Percentiles rank a stretch among this genome's conserved stretches.
phyloP scores from a whole-genome alignment of 1,140 invertebrate genomes.

The Magallana ariakensis region DNA sequence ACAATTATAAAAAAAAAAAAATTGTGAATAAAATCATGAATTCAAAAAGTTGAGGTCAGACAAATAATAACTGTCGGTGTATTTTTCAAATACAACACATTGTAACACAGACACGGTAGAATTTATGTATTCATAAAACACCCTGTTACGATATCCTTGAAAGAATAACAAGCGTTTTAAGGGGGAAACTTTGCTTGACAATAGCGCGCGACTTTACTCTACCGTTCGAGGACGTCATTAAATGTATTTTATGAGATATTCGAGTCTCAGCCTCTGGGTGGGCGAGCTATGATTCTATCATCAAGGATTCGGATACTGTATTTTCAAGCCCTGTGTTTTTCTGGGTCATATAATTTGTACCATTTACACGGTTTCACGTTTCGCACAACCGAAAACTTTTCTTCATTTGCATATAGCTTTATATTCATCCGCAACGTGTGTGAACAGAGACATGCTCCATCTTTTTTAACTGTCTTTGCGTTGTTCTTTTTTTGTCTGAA shows the following conservation, averaged over 20 bases:
- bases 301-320: slow-evolving; percentile 42
- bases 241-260: slow-evolving; percentile 44
- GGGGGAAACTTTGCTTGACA: slow-evolving; percentile 2
- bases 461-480: neutral
- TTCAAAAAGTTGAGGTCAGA: neutral
- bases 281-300: slow-evolving; percentile 47
- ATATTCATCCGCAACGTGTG: neutral
- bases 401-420: slow-evolving; percentile 18
- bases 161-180: slow-evolving; percentile 22
- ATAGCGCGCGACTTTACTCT: slow-evolving; percentile 28
- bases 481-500: neutral
- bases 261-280: slow-evolving; percentile 42
- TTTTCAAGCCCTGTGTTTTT: slow-evolving; percentile 47
- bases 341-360: slow-evolving; percentile 41
- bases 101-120: slow-evolving; percentile 24
- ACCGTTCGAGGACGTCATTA: slow-evolving; percentile 46
- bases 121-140: slow-evolving; percentile 43
- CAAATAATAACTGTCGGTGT: slow-evolving; percentile 24
- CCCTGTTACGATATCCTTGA: slow-evolving; percentile 25
- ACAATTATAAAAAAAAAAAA: neutral
- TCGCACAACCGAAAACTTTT: neutral
- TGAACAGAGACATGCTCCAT: neutral
- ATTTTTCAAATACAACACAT: slow-evolving; percentile 15
- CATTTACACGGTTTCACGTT: slow-evolving; percentile 44
- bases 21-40: neutral